Evolutionary conservation across 2,888 invertebrate genomes (phyloP).

Genomic region (Nysson spinosus): DNA sequence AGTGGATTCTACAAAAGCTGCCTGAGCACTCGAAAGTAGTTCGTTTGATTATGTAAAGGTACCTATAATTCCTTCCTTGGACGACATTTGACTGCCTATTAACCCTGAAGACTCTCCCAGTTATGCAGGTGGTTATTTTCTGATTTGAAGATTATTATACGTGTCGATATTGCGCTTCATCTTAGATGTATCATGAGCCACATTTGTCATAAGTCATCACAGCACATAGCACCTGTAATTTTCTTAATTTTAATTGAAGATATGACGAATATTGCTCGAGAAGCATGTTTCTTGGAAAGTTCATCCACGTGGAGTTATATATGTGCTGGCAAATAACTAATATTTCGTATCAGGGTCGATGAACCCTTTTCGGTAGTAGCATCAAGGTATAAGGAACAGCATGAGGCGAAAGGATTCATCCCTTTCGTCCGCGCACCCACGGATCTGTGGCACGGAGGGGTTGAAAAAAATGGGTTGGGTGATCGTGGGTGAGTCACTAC

Average conservation of each 20-base stretch:
- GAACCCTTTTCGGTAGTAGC: slow-evolving; percentile 54
- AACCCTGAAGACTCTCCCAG: not conserved
- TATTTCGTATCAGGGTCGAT: slow-evolving; percentile 32
- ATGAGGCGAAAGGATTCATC: slow-evolving; percentile 65
- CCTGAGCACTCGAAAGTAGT: slow-evolving; percentile 5
- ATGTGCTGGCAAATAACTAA: not conserved
- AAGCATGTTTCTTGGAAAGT: too few relatives aligned
- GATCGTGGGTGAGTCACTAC: slow-evolving; percentile 74
- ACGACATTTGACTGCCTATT: slow-evolving; percentile 1
- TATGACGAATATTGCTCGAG: too few relatives aligned
- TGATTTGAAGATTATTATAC: not conserved
- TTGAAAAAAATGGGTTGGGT: slow-evolving; percentile 71
- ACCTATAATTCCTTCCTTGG: not conserved
- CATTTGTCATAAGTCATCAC: too few relatives aligned
- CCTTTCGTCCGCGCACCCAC: slow-evolving; percentile 51
- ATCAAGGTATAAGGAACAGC: slow-evolving; percentile 63
- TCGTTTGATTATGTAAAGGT: slow-evolving; percentile 10
- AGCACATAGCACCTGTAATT: too few relatives aligned
- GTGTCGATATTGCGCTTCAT: too few relatives aligned
- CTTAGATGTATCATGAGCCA: too few relatives aligned
- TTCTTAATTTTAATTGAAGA: too few relatives aligned
- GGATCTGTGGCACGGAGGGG: slow-evolving; percentile 61
- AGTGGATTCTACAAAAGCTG: slow-evolving; percentile 32
- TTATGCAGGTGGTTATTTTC: not conserved
- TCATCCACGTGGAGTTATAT: not conserved